These are phyloP conservation scores for Oxygymnocypris stewartii DNA, from an alignment of 2,113 vertebrate genomes.

Conservation along the genomic window DNA sequence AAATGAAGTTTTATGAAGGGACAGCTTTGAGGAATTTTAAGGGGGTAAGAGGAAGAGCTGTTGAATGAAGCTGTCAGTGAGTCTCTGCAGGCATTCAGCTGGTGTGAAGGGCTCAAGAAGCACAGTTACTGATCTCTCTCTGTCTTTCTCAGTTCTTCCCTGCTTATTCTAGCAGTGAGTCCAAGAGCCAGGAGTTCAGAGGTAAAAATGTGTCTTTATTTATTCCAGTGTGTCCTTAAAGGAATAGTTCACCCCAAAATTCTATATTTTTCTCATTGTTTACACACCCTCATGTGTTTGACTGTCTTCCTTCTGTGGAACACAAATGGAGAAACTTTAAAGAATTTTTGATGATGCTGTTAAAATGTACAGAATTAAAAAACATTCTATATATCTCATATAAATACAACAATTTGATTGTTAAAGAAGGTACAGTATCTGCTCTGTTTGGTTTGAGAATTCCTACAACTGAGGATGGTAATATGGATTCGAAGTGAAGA, in stretches of 20 bases:
- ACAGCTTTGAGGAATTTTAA: neutral
- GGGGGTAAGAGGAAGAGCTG: neutral
- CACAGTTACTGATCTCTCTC: neutral
- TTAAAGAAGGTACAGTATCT: too few relatives aligned
- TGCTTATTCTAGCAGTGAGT: slow-evolving; percentile 18
- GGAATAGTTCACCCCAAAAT: neutral
- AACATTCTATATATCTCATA: too few relatives aligned
- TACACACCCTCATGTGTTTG: neutral
- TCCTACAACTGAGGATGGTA: neutral
- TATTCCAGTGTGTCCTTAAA: neutral
- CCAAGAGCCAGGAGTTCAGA: neutral
- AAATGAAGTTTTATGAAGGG: neutral
- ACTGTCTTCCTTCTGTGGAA: neutral
- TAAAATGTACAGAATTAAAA: too few relatives aligned
- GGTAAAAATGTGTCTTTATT: slow-evolving; percentile 7
- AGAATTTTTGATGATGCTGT: too few relatives aligned
- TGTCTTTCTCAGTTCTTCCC: slow-evolving; percentile 44
- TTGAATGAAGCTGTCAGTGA: slow-evolving; percentile 14
- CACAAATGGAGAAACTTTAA: too few relatives aligned
- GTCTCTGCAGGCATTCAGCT: neutral
- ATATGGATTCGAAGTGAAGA: neutral
- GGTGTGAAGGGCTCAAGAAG: slow-evolving; percentile 3
- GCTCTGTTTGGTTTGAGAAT: too few relatives aligned
- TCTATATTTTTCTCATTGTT: neutral
- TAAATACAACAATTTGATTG: too few relatives aligned